Evolutionary conservation across 2,888 invertebrate genomes (phyloP).

Genomic region (Fabriciana adippe): DNA sequence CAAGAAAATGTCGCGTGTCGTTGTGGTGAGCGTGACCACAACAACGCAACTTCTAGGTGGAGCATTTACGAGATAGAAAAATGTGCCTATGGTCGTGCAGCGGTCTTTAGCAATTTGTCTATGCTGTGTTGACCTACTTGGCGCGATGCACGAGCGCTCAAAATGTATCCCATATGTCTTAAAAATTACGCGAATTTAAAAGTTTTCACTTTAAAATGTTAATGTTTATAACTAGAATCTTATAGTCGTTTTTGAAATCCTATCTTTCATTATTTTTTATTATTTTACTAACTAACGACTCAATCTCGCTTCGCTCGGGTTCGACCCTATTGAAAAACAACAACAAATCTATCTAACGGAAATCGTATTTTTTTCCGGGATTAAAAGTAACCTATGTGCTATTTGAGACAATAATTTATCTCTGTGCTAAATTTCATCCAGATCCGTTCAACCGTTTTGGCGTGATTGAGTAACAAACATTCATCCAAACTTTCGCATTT

Average conservation of each 20-base stretch:
- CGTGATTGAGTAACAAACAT: too few relatives aligned
- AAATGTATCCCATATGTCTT: conserved; percentile 21
- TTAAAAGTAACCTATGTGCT: too few relatives aligned
- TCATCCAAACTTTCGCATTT: too few relatives aligned
- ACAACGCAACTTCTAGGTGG: conserved; percentile 38
- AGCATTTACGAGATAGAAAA: conserved; percentile 24
- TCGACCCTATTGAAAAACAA: too few relatives aligned
- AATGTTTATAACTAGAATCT: neutral
- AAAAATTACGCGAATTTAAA: conserved; percentile 14
- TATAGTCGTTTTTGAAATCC: neutral
- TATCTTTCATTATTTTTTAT: too few relatives aligned
- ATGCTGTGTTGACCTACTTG: conserved; percentile 35
- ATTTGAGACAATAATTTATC: too few relatives aligned
- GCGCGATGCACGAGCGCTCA: conserved; percentile 17
- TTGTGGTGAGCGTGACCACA: conserved; percentile 44
- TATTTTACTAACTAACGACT: too few relatives aligned
- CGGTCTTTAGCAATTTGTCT: conserved; percentile 32
- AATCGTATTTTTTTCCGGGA: too few relatives aligned
- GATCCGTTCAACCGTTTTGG: too few relatives aligned
- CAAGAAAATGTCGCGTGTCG: conserved; percentile 43
- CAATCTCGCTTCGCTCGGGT: too few relatives aligned
- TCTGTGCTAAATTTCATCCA: too few relatives aligned
- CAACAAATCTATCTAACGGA: too few relatives aligned
- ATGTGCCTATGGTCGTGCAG: conserved; percentile 17
- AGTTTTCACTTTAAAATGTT: neutral